Base-by-base conservation (phyloP, 2,888 invertebrate species). In the Synanthedon tipuliformis region DNA sequence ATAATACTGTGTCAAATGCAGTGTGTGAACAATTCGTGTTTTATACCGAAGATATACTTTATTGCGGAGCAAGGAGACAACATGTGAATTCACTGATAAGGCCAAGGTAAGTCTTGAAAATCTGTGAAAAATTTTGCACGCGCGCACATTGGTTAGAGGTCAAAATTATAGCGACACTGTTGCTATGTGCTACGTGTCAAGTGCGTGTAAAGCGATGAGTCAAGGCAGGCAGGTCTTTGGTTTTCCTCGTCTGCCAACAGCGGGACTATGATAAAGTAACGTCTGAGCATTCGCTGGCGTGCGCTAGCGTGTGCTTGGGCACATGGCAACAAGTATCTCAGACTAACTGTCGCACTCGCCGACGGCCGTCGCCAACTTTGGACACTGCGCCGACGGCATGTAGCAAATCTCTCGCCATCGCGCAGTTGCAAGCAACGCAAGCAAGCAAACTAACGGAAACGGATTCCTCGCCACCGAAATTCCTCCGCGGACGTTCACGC, bases 401-500 rank as follows among this genome's bases (percentile, higher is more conserved):
- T 34, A 34, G 34, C 34, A 48, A 49, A 48, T 49, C 52, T 48
- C 54, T 53, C 53, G 49, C 56, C 52, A 55, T 53, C 52, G 53
- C 54, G 34, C 34, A 34, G 10, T 34, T 34, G 34, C 34, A 34
- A 34, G 10, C 34, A 34, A 8, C 34, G 34, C 34, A 34, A 53
- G 56, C 54, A 52, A 45, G 45, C 75, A 72, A 75, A 67, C 75
- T 84, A 84, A 85, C 85, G 82, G 84, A 75, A 80, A 79, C 71
- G 63, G 63, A 82, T 82, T 80, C 84, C 81, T 79, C 73, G 74
- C 78, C 79, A 73, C 83, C 84, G 72, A 86, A 86, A 85, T 86
- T 83, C 85, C 85, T 68, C 68, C 64, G 84, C 78, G 85, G 83
- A 78, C 86, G 66, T 86, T 86, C 86, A 86, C 85, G 84, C 75